phyloP scores from a whole-genome alignment of 2,113 vertebrate species.

The Triplophysa tibetana region DNA sequence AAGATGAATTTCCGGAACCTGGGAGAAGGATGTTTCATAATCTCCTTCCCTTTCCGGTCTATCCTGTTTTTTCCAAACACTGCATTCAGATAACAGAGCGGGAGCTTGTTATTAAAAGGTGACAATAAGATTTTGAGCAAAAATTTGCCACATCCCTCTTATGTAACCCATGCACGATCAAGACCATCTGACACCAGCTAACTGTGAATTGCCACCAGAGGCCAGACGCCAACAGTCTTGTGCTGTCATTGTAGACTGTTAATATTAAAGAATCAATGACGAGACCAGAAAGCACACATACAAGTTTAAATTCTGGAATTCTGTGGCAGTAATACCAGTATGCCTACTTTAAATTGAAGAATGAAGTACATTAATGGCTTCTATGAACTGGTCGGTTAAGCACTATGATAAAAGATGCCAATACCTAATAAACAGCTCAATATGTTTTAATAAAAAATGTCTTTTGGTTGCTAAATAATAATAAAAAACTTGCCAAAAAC shows the following conservation, averaged over 20 bases:
- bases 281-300: not conserved
- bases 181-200: slow-evolving; percentile 58
- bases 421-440: too few relatives aligned
- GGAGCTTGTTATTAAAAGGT: slow-evolving; percentile 81
- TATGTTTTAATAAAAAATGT: too few relatives aligned
- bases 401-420: too few relatives aligned
- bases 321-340: not conserved
- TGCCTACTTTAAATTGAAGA: too few relatives aligned
- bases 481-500: too few relatives aligned
- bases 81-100: slow-evolving; percentile 64
- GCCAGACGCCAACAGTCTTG: slow-evolving; percentile 11
- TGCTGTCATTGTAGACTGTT: slow-evolving; percentile 1
- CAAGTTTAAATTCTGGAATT: not conserved
- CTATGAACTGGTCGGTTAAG: too few relatives aligned
- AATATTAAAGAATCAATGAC: not conserved
- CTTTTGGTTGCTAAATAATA: too few relatives aligned
- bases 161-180: slow-evolving; percentile 55
- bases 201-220: slow-evolving; percentile 57
- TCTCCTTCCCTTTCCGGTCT: slow-evolving; percentile 45
- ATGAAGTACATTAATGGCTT: too few relatives aligned
- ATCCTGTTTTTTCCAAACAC: slow-evolving; percentile 55
- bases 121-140: slow-evolving; percentile 78
- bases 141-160: slow-evolving; percentile 64
- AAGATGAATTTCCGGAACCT: slow-evolving; percentile 72
- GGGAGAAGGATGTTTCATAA: slow-evolving; percentile 13